Evolutionary conservation across 2,888 invertebrate genomes (phyloP).

Genomic region (Thera obeliscata): DNA sequence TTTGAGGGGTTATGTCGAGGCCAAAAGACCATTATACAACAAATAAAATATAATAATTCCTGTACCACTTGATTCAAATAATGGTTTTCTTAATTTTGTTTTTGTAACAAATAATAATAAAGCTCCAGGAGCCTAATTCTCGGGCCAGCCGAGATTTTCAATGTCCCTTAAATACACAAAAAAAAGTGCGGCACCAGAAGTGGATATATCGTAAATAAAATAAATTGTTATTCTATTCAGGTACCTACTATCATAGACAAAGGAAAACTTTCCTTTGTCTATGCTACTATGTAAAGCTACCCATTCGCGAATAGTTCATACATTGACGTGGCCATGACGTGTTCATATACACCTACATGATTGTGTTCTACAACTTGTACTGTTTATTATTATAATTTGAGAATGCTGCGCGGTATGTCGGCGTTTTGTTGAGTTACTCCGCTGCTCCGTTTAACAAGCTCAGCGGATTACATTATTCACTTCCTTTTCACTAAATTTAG

Average conservation of each 20-base stretch:
- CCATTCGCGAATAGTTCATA: not conserved
- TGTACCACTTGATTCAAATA: too few species aligned
- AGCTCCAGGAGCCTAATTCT: too few species aligned
- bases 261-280: too few species aligned
- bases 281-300: not conserved
- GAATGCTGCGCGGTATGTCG: slow-evolving; percentile 21
- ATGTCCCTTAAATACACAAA: too few species aligned
- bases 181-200: too few species aligned
- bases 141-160: too few species aligned
- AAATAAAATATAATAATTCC: too few species aligned
- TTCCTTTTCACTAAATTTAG: not conserved
- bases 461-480: slow-evolving; percentile 17
- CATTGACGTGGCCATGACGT: slow-evolving; percentile 13
- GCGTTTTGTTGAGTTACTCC: slow-evolving; percentile 17
- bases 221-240: slow-evolving; percentile 3
- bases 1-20: too few species aligned
- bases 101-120: too few species aligned
- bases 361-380: slow-evolving; percentile 14
- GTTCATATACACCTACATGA: slow-evolving; percentile 13
- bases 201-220: not conserved
- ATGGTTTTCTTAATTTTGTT: too few species aligned
- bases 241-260: too few species aligned
- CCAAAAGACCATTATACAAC: too few species aligned
- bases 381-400: slow-evolving; percentile 25
- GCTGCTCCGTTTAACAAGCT: slow-evolving; percentile 20